A percentile compares a stretch with the other conserved stretches of the same genome.
These are phyloP conservation scores for Anas capensis DNA, from an alignment of 2,797 vertebrate genomes.

Conservation along the genomic window DNA sequence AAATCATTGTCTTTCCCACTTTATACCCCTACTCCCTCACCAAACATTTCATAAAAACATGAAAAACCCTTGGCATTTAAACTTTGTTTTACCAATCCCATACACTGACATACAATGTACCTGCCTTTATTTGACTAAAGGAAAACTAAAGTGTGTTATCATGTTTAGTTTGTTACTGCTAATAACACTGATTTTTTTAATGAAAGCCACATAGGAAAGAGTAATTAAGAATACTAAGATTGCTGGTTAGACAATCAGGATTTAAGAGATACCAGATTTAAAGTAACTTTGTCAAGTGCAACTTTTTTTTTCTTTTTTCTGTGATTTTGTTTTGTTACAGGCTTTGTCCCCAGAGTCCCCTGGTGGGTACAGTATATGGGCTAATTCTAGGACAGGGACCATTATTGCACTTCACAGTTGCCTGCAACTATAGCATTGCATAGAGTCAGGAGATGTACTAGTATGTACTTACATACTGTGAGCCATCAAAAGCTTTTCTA, in stretches of 20 bases:
- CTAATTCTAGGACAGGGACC: not conserved
- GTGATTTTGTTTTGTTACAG: not conserved
- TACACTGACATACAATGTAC: not conserved
- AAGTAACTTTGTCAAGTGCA: not conserved
- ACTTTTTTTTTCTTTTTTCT: not conserved
- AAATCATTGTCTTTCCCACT: not conserved
- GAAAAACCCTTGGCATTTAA: not conserved
- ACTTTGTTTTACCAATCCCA: not conserved
- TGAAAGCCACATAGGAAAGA: not conserved
- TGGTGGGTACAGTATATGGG: not conserved
- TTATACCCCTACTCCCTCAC: fast-evolving
- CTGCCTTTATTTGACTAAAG: not conserved
- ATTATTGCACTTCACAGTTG: not conserved
- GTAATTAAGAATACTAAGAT: not conserved
- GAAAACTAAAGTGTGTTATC: not conserved
- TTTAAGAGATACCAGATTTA: not conserved
- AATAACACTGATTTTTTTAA: not conserved
- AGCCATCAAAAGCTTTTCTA: not conserved
- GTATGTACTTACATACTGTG: not conserved
- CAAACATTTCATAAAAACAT: not conserved
- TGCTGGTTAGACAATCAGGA: not conserved
- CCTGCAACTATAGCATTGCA: not conserved
- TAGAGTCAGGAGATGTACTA: not conserved
- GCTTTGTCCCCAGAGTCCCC: not conserved
- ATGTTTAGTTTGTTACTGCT: not conserved